phyloP scores from a whole-genome alignment of 2,888 invertebrate genomes.

The Parapristionchus giblindavisi region DNA sequence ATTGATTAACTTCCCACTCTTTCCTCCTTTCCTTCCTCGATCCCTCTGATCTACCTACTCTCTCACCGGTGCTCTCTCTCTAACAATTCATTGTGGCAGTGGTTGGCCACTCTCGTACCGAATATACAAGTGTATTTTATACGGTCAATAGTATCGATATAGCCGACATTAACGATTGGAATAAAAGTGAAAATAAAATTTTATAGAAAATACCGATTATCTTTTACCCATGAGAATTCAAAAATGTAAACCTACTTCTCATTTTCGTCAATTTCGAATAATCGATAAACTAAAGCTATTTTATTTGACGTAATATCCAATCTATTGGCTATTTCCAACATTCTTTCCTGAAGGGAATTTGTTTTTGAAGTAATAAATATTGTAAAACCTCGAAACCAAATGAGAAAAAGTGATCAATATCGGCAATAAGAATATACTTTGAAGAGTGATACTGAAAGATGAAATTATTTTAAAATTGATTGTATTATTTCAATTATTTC shows the following conservation, averaged over 20 bases:
- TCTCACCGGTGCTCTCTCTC: too few relatives aligned
- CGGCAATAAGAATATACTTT: constrained; percentile 2
- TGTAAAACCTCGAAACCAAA: neutral
- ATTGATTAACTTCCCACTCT: too few relatives aligned
- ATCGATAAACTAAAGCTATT: constrained; percentile 16
- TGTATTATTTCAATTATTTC: neutral
- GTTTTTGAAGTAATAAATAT: neutral
- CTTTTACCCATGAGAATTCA: too few relatives aligned
- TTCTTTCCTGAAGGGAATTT: neutral
- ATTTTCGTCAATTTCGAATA: constrained; percentile 6
- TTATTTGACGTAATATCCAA: neutral
- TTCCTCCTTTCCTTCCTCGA: too few relatives aligned
- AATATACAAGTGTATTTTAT: too few relatives aligned
- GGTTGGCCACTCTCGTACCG: too few relatives aligned
- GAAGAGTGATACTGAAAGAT: constrained; percentile 9
- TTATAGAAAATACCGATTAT: neutral
- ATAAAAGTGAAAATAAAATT: neutral
- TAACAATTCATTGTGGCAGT: too few relatives aligned
- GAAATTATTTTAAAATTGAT: neutral
- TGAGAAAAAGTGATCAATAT: constrained; percentile 4
- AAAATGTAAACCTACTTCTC: neutral
- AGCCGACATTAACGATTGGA: too few relatives aligned
- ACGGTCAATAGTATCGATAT: too few relatives aligned
- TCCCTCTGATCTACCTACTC: too few relatives aligned
- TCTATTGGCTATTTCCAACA: neutral